Percentiles rank a stretch among this genome's conserved stretches.
These are phyloP conservation scores for Pimephales promelas DNA, from an alignment of 2,113 vertebrate species.

Conservation along the genomic window DNA sequence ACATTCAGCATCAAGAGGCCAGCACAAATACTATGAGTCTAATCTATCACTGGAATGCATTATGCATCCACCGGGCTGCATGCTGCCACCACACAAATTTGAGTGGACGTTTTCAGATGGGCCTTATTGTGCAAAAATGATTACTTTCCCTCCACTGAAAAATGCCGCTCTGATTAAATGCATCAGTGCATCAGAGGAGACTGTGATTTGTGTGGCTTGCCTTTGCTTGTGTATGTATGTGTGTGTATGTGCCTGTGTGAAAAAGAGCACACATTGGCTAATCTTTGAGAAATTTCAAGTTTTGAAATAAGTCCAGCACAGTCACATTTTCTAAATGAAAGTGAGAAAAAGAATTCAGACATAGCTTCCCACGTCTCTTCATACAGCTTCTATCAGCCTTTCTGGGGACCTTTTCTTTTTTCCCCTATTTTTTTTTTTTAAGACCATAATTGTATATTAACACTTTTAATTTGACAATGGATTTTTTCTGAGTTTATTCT, in stretches of 20 bases:
- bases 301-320: constrained; percentile 26
- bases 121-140: constrained; percentile 56
- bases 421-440: not conserved
- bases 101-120: constrained; percentile 54
- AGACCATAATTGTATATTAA: constrained; percentile 53
- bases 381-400: not conserved
- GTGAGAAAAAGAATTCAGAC: not conserved
- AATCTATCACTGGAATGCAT: constrained; percentile 58
- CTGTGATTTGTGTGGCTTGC: constrained; percentile 13
- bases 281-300: constrained; percentile 15
- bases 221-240: not conserved
- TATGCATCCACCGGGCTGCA: constrained; percentile 46
- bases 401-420: constrained; percentile 9
- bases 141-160: constrained; percentile 52
- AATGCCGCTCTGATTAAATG: constrained; percentile 55
- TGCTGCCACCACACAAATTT: constrained; percentile 51
- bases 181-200: constrained; percentile 43
- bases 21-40: constrained; percentile 50
- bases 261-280: not conserved
- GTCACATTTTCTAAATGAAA: constrained; percentile 15
- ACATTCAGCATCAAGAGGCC: constrained; percentile 53
- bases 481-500: constrained; percentile 45
- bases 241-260: constrained; percentile 15
- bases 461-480: constrained; percentile 50
- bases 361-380: not conserved